phyloP scores from a whole-genome alignment of 1,140 invertebrate genomes.

The Brachystomella parvula region DNA sequence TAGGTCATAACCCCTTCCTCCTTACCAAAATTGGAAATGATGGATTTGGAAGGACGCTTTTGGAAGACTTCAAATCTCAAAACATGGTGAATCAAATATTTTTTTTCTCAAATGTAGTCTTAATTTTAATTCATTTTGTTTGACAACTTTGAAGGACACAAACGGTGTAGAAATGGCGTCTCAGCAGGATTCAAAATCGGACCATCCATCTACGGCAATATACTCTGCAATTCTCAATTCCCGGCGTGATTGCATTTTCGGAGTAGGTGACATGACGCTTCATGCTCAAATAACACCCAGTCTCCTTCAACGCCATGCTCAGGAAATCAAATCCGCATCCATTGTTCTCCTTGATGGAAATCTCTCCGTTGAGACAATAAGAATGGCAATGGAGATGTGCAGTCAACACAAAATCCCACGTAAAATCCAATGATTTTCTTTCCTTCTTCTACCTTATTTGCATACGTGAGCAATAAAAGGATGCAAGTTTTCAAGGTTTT shows the following conservation, averaged over 20 bases:
- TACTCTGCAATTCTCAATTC: constrained; percentile 65
- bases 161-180: constrained; percentile 24
- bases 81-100: constrained; percentile 39
- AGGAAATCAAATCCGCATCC: constrained; percentile 45
- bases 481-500: too few relatives aligned
- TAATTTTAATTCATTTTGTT: not conserved
- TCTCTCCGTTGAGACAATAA: constrained; percentile 57
- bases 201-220: constrained; percentile 59
- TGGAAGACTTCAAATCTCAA: constrained; percentile 43
- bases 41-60: constrained; percentile 44
- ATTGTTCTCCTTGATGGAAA: constrained; percentile 77
- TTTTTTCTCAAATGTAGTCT: not conserved
- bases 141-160: constrained; percentile 29
- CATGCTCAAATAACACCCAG: constrained; percentile 61
- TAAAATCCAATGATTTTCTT: constrained; percentile 29
- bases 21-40: constrained; percentile 75
- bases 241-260: constrained; percentile 65
- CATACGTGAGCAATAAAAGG: not conserved
- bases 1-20: constrained; percentile 54
- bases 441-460: constrained; percentile 1
- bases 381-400: constrained; percentile 55
- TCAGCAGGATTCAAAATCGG: not conserved
- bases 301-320: constrained; percentile 22
- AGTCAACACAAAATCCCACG: constrained; percentile 55
- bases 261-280: constrained; percentile 74